phyloP scores from a whole-genome alignment of 2,888 invertebrate species.

The Zele albiditarsus region DNA sequence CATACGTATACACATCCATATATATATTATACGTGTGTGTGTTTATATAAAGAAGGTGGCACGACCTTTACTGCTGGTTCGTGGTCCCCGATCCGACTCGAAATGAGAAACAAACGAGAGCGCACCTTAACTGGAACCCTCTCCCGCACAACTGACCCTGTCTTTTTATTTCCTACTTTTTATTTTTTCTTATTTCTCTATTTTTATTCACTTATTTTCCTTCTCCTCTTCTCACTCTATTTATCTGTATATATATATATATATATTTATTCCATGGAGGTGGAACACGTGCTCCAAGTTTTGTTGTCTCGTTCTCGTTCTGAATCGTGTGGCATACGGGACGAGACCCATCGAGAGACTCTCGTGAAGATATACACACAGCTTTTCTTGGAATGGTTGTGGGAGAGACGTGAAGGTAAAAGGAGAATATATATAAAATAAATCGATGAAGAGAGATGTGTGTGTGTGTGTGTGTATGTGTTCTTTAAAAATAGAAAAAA shows the following conservation, averaged over 20 bases:
- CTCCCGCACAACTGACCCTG: conserved; percentile 49
- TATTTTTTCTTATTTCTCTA: conserved; percentile 24
- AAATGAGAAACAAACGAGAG: conserved; percentile 71
- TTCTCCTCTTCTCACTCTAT: conserved; percentile 38
- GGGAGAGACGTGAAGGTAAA: conserved; percentile 1
- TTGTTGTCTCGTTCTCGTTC: conserved; percentile 13
- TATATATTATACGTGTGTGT: not conserved
- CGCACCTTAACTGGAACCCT: conserved; percentile 63
- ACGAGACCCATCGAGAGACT: conserved; percentile 58
- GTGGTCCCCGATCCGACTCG: conserved; percentile 57
- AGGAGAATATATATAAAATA: not conserved
- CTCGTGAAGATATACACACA: conserved; percentile 47
- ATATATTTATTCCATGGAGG: conserved; percentile 25
- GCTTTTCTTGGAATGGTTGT: conserved; percentile 32
- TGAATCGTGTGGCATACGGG: conserved; percentile 69
- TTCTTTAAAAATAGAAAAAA: not conserved
- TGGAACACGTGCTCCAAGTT: conserved; percentile 36
- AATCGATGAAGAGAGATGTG: not conserved
- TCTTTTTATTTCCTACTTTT: conserved; percentile 43
- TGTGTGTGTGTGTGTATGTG: not conserved
- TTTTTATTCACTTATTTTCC: conserved; percentile 24
- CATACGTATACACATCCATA: conserved; percentile 27
- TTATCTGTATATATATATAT: conserved; percentile 24
- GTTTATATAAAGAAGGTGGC: not conserved
- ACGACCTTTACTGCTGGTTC: conserved; percentile 52